phyloP scores from a whole-genome alignment of 1,140 invertebrate species.

The Octopus bimaculoides region DNA sequence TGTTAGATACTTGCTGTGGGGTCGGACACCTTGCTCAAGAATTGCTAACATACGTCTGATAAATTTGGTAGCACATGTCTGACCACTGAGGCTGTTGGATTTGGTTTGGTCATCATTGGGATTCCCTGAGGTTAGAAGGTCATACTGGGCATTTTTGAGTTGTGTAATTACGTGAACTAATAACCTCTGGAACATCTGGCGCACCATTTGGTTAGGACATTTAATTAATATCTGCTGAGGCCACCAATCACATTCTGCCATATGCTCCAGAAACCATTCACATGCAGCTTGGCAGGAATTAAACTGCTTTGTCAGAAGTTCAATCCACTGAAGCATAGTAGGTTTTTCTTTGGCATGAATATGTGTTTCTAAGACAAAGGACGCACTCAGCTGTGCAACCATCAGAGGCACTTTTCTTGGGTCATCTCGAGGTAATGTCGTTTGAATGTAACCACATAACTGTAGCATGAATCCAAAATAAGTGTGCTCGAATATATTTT shows the following conservation, averaged over 20 bases:
- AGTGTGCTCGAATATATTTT: slow-evolving; percentile 92
- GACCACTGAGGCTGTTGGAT: slow-evolving; percentile 69
- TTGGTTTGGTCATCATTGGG: slow-evolving; percentile 36
- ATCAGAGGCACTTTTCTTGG: slow-evolving; percentile 76
- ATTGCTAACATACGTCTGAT: slow-evolving; percentile 84
- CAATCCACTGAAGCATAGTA: slow-evolving; percentile 95
- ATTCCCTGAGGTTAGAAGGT: slow-evolving; percentile 52
- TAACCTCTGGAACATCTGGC: slow-evolving; percentile 78
- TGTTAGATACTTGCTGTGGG: slow-evolving; percentile 70
- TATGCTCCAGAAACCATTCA: slow-evolving; percentile 88
- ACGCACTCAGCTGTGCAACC: slow-evolving; percentile 81
- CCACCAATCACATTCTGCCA: slow-evolving; percentile 92
- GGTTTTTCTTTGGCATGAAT: slow-evolving; percentile 97
- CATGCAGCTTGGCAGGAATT: slow-evolving; percentile 86
- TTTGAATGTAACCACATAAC: slow-evolving; percentile 88
- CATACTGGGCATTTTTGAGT: slow-evolving; percentile 69
- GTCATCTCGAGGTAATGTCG: slow-evolving; percentile 75
- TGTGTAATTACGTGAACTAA: slow-evolving; percentile 92
- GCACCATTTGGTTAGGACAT: slow-evolving; percentile 92
- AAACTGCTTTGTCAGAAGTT: slow-evolving; percentile 90
- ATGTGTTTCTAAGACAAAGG: slow-evolving; percentile 93
- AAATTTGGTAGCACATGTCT: slow-evolving; percentile 88
- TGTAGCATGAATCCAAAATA: slow-evolving; percentile 98
- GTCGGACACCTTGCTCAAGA: slow-evolving; percentile 80
- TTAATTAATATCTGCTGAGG: slow-evolving; percentile 90